phyloP scores from a whole-genome alignment of 2,888 invertebrate genomes.

The Papilio demoleus region DNA sequence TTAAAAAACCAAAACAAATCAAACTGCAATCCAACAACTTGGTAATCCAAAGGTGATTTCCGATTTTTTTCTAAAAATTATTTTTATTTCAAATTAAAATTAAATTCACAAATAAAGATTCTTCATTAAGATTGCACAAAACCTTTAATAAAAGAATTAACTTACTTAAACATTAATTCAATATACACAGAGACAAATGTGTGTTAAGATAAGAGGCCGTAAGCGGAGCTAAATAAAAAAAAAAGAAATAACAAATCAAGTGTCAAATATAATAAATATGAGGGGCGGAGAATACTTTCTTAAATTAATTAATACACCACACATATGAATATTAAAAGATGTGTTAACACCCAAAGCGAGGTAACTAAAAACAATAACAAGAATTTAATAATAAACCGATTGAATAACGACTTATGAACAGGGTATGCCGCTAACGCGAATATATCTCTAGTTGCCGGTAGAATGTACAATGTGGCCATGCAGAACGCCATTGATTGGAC shows the following conservation, averaged over 20 bases:
- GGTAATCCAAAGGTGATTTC: too few relatives aligned
- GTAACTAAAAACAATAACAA: constrained; percentile 2
- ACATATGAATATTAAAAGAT: constrained; percentile 60
- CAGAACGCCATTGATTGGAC: too few relatives aligned
- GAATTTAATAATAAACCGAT: constrained; percentile 2
- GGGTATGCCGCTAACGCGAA: too few relatives aligned
- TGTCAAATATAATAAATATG: constrained; percentile 16
- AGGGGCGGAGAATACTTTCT: constrained; percentile 56
- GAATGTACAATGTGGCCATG: too few relatives aligned
- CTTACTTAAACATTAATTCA: not conserved
- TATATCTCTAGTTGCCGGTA: too few relatives aligned
- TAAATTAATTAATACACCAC: constrained; percentile 75
- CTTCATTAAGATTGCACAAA: too few relatives aligned
- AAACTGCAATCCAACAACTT: too few relatives aligned
- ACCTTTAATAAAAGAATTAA: constrained; percentile 1
- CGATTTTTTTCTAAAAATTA: too few relatives aligned
- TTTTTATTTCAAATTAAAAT: too few relatives aligned
- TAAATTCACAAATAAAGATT: too few relatives aligned
- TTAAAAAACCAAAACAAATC: too few relatives aligned
- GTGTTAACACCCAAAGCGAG: constrained; percentile 65
- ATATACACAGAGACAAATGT: constrained; percentile 13
- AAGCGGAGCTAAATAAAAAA: constrained; percentile 1
- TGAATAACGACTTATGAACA: too few relatives aligned
- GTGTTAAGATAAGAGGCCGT: not conserved
- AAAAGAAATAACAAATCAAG: not conserved